Evolutionary conservation across 2,797 vertebrate genomes (phyloP).

Genomic region (Neosilurus mollespiculum): DNA sequence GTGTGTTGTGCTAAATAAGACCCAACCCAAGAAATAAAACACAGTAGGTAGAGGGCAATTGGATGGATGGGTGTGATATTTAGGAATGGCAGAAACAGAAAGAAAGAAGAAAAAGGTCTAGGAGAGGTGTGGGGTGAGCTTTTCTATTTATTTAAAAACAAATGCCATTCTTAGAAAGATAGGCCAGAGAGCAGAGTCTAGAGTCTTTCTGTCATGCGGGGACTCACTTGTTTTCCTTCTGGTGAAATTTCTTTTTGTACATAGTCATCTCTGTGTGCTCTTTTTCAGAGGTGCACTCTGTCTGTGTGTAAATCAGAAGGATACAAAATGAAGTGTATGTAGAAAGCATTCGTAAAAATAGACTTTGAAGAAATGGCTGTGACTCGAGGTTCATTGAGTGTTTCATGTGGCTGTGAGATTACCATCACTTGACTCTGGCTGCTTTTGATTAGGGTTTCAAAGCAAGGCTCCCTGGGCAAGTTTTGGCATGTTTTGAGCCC

Average conservation of each 20-base stretch:
- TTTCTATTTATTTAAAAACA: constrained; percentile 42
- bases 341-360: background rate
- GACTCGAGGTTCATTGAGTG: constrained; percentile 60
- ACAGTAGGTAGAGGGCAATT: constrained; percentile 6
- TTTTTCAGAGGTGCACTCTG: background rate
- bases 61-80: constrained; percentile 41
- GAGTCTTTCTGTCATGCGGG: constrained; percentile 28
- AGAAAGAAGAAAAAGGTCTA: constrained; percentile 26
- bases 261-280: background rate
- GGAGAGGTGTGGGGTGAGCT: constrained; percentile 21
- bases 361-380: constrained; percentile 20
- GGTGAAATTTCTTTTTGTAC: constrained; percentile 21
- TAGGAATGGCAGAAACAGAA: constrained; percentile 11
- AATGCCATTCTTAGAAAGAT: constrained; percentile 22
- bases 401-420: constrained; percentile 64
- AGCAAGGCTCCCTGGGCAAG: constrained; percentile 61
- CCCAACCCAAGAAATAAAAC: constrained; percentile 1
- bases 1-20: constrained; percentile 30
- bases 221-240: constrained; percentile 12
- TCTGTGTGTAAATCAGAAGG: constrained; percentile 2
- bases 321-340: background rate
- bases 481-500: constrained; percentile 59
- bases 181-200: background rate
- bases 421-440: constrained; percentile 69
- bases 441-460: constrained; percentile 77